Base-by-base conservation (phyloP, 2,888 invertebrate species). In the Galerucella pusilla region DNA sequence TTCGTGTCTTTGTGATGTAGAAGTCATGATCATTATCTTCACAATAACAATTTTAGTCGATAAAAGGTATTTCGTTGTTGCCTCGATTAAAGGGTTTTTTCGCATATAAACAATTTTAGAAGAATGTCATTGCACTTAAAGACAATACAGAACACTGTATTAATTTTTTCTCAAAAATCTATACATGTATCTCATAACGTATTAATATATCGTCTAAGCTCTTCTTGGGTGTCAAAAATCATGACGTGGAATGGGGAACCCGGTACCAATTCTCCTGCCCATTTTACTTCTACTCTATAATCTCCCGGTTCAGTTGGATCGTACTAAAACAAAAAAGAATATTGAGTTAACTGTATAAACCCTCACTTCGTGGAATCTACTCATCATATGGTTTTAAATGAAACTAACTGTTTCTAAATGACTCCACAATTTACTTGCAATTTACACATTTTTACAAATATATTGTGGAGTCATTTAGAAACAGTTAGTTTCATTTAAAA, bases 251-350 rank as follows among this genome's bases (percentile, higher is more conserved):
- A 99, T 0, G 99, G 99, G 61, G 97, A 98, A 71, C 99, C 99
- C 68, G 98, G 98, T 35, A 99, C 98, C 85, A 98, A 94, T 80
- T 98, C 96, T 28, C 97, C 98, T 5, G 99, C 98, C 99, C 99
- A 99, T 87, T 95, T 94, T 2, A 97, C 97, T 87, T 98, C 97
- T 61, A 99, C 97, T 77, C 98, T 92, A 88, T 99, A 99, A 88
- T 99, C 98, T 49, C 99, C 99, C 4, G 98, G 98, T 87, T 99
- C 99, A 71, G 97, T 97, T 75, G 99, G 99, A 88, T 99, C 98
- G 87, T 96, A 98, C 92, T 95, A 87, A 16, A 83, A 82, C 79
- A 20, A 65, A 76, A 66, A 63, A 49, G 1, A 42, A 42, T 35
- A 42, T 42, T 9, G n/a, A n/a, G n/a, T n/a, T n/a, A n/a, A n/a